A percentile compares a stretch with the other conserved stretches of the same genome.
Evolutionary conservation across 1,140 invertebrate genomes (phyloP).

Genomic region (Drosophila saltans): DNA sequence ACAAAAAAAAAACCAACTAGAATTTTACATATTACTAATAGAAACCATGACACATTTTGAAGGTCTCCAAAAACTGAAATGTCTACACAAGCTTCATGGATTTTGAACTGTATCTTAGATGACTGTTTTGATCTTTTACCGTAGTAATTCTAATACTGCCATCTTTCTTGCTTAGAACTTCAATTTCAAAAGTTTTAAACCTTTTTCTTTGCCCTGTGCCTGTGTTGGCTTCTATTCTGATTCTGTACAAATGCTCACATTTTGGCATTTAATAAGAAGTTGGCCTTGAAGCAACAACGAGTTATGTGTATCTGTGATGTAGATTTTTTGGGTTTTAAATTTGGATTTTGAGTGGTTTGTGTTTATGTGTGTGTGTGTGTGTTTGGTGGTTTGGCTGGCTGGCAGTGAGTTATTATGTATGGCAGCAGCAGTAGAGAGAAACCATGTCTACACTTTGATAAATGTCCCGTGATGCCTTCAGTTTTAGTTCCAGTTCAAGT

Average conservation of each 20-base stretch:
- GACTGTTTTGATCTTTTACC: not conserved
- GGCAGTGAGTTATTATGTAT: conserved; percentile 38
- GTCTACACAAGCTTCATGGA: too few species aligned
- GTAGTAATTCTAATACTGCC: conserved; percentile 1
- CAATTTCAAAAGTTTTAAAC: conserved; percentile 42
- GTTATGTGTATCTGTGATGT: conserved; percentile 33
- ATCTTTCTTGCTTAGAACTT: not conserved
- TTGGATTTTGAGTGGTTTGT: conserved; percentile 26
- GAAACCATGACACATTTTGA: conserved; percentile 35
- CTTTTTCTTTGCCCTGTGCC: conserved; percentile 1
- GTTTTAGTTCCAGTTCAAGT: conserved; percentile 27
- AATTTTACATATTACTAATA: conserved; percentile 50
- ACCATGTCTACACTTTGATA: conserved; percentile 50
- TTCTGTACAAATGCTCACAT: conserved; percentile 53
- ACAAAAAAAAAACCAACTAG: conserved; percentile 30
- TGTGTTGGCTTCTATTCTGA: conserved; percentile 45
- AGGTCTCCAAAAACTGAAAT: not conserved
- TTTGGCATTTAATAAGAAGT: conserved; percentile 80
- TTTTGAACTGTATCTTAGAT: not conserved
- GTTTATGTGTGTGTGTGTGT: not conserved
- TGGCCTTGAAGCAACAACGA: conserved; percentile 74
- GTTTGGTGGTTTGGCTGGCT: not conserved
- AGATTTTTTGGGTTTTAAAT: conserved; percentile 29
- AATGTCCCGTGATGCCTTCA: conserved; percentile 45
- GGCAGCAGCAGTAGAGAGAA: not conserved